phyloP scores from a whole-genome alignment of 1,140 invertebrate species.

The Matsumurasca onukii region DNA sequence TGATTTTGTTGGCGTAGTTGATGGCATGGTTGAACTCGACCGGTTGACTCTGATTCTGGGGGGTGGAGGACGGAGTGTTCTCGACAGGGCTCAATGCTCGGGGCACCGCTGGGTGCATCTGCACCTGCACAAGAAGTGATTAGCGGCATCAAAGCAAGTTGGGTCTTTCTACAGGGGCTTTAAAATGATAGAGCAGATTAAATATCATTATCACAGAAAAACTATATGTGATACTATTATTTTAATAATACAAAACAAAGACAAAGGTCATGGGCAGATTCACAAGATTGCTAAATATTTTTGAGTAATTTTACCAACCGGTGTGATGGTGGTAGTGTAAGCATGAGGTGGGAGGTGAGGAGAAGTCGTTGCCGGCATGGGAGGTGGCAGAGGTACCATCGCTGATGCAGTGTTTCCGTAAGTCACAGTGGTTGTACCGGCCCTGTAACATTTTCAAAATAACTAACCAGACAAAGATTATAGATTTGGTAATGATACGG shows the following conservation, averaged over 20 bases:
- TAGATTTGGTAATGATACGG: too few relatives aligned
- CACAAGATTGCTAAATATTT: too few relatives aligned
- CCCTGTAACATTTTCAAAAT: neutral
- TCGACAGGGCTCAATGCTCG: constrained; percentile 56
- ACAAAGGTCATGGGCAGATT: too few relatives aligned
- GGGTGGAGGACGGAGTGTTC: constrained; percentile 51
- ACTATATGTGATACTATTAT: too few relatives aligned
- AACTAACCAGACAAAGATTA: too few relatives aligned
- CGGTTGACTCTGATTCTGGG: constrained; percentile 75
- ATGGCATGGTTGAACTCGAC: constrained; percentile 99
- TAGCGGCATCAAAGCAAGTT: too few relatives aligned
- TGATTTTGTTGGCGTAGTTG: constrained; percentile 99
- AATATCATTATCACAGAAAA: too few relatives aligned
- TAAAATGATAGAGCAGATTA: too few relatives aligned
- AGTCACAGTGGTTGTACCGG: constrained; percentile 2
- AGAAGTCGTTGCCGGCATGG: constrained; percentile 11
- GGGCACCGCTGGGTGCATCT: constrained; percentile 55
- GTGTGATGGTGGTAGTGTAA: constrained; percentile 7
- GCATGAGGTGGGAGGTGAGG: constrained; percentile 18
- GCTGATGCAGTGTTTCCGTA: constrained; percentile 3
- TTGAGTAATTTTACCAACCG: too few relatives aligned
- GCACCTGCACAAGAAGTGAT: too few relatives aligned
- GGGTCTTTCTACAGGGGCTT: too few relatives aligned
- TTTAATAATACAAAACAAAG: too few relatives aligned
- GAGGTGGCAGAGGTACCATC: constrained; percentile 27